Evolutionary conservation across 2,888 invertebrate genomes (phyloP).

Genomic region (Drosophila falleni): DNA sequence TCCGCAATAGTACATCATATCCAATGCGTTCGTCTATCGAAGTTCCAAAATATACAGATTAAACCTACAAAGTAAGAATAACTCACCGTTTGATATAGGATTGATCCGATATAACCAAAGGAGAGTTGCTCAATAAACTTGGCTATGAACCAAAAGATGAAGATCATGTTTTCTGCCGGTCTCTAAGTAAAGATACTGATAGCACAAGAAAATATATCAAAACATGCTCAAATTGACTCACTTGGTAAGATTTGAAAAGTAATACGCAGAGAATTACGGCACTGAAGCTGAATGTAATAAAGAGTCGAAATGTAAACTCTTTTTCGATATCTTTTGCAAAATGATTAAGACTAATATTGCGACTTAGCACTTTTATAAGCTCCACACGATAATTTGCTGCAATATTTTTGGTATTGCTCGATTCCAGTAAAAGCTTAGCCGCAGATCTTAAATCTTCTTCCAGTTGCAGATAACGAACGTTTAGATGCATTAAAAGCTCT

Average conservation of each 20-base stretch:
- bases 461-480: slow-evolving; percentile 70
- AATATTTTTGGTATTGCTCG: slow-evolving; percentile 16
- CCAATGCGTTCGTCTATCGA: slow-evolving; percentile 63
- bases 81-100: slow-evolving; percentile 66
- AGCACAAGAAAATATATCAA: no score
- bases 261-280: slow-evolving; percentile 70
- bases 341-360: slow-evolving; percentile 66
- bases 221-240: slow-evolving; percentile 31
- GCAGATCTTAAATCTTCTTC: slow-evolving; percentile 56
- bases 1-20: slow-evolving; percentile 70
- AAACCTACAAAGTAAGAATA: no score
- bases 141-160: slow-evolving; percentile 62
- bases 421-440: slow-evolving; percentile 16
- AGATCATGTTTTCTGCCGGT: slow-evolving; percentile 48
- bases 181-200: slow-evolving; percentile 43
- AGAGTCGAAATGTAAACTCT: slow-evolving; percentile 75
- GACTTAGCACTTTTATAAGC: slow-evolving; percentile 54
- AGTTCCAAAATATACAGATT: not conserved
- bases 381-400: slow-evolving; percentile 53
- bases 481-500: slow-evolving; percentile 75
- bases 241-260: slow-evolving; percentile 69
- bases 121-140: slow-evolving; percentile 69
- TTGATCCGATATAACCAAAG: slow-evolving; percentile 68
- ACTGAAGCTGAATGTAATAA: slow-evolving; percentile 73
- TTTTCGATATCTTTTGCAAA: slow-evolving; percentile 67